Conservation (phyloP, 2,888 invertebrate genomes). For the Peribatodes rhomboidaria region DNA sequence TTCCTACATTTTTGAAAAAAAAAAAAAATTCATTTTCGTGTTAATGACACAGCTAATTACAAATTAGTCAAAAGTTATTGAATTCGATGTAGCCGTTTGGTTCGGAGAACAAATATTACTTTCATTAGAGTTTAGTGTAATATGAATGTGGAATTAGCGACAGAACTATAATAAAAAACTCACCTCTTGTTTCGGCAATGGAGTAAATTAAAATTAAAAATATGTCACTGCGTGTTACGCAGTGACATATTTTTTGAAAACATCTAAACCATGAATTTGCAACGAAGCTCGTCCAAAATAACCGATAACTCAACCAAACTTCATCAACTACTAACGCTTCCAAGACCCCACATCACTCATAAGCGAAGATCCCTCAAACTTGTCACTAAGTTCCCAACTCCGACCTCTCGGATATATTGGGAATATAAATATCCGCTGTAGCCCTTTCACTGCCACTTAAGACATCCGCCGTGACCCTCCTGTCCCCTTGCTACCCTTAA, state of each 20-base stretch:
- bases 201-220: too few relatives aligned
- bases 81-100: too few relatives aligned
- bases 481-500: constrained; percentile 46
- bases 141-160: too few relatives aligned
- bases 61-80: too few relatives aligned
- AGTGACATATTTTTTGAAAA: background rate
- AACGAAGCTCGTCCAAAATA: background rate
- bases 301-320: constrained; percentile 18
- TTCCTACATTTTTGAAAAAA: too few relatives aligned
- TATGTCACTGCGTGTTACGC: background rate
- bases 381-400: constrained; percentile 64
- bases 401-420: constrained; percentile 76
- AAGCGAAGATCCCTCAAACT: constrained; percentile 62
- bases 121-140: too few relatives aligned
- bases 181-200: background rate
- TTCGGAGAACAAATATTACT: too few relatives aligned
- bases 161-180: too few relatives aligned
- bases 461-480: constrained; percentile 72
- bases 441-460: constrained; percentile 80
- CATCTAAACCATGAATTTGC: background rate
- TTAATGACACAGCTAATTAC: too few relatives aligned
- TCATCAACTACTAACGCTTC: constrained; percentile 31
- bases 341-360: constrained; percentile 52
- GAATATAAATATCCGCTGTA: constrained; percentile 81
- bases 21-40: too few relatives aligned